Evolutionary conservation across 2,888 invertebrate genomes (phyloP), one percentile per base, ranked within the genome.

Genomic region (Pyralis farinalis): DNA sequence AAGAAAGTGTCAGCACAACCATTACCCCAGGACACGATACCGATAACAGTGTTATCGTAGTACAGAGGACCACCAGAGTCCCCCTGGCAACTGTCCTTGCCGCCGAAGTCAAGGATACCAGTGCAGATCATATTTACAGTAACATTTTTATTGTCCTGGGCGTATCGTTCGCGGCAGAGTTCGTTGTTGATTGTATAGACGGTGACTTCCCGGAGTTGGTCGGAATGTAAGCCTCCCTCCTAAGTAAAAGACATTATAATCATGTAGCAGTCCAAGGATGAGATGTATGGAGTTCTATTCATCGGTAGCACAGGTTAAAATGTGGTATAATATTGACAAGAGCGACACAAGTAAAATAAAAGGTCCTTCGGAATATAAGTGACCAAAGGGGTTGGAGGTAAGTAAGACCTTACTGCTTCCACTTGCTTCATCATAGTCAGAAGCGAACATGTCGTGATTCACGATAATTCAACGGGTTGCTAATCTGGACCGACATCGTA

Each of bases 1-100:
- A 63, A 84, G 48, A 47, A 43, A 3, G 71, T 58, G 36, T 71
- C 59, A 3, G 83, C 87, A 47, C 87, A 88, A 7, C 76, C 76
- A 33, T 63, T 57, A 41, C 86, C 86, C 77, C 81, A 86, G 36
- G 86, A 86, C 12, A 84, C 78, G 46, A 88, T 55, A 20, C 87
- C 87, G 38, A 61, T 66, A 41, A 82, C 61, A 42, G 53, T 37
- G 3, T 69, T 66, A n/a, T 55, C 56, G 50, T 62, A 71, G 51
- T 74, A 79, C 45, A 87, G 52, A 30, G 88, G 86, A 12, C 87
- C 88, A 1, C 87, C 66, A 1, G 57, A 58, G 41, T 67, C 66
- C 20, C 47, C 83, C 59, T 81, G 70, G 46, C 73, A 74, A 8
- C 68, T 63, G 38, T 73, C 73, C 5, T 49, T 49, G 21, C 70